These are phyloP conservation scores for Musca vetustissima DNA, from an alignment of 1,140 invertebrate genomes.

Conservation along the genomic window DNA sequence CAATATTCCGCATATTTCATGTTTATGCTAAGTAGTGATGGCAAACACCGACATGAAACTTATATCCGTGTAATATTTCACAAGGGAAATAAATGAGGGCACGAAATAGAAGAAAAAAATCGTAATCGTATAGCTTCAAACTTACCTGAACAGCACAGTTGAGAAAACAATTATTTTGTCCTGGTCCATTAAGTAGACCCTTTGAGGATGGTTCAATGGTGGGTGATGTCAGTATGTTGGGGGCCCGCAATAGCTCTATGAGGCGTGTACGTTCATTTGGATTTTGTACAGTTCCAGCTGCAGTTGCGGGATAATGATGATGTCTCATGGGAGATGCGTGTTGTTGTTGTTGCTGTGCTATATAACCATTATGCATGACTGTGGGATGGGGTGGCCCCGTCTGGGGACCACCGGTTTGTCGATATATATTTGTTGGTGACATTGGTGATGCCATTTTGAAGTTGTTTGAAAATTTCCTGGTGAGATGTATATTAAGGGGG, in stretches of 20 bases:
- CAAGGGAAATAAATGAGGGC: neutral
- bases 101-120: neutral
- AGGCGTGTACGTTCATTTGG: slow-evolving; percentile 39
- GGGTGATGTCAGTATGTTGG: slow-evolving; percentile 43
- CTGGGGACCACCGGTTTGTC: slow-evolving; percentile 27
- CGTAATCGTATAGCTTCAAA: slow-evolving; percentile 18
- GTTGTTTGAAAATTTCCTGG: neutral
- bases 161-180: slow-evolving; percentile 94
- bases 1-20: slow-evolving; percentile 2
- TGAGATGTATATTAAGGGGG: neutral
- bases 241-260: slow-evolving; percentile 43
- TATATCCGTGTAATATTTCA: too few species aligned
- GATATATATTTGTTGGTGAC: slow-evolving; percentile 36
- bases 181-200: slow-evolving; percentile 88
- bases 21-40: neutral
- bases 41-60: too few species aligned
- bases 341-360: slow-evolving; percentile 2
- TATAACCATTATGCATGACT: neutral
- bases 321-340: slow-evolving; percentile 25
- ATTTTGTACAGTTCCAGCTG: slow-evolving; percentile 38
- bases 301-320: neutral
- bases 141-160: slow-evolving; percentile 95
- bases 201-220: slow-evolving; percentile 63
- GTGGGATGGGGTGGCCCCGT: neutral
- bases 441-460: slow-evolving; percentile 34